A percentile compares a stretch with the other conserved stretches of the same genome.
phyloP scores from a whole-genome alignment of 2,113 vertebrate species.

The Pseudorectes ferrugineus region DNA sequence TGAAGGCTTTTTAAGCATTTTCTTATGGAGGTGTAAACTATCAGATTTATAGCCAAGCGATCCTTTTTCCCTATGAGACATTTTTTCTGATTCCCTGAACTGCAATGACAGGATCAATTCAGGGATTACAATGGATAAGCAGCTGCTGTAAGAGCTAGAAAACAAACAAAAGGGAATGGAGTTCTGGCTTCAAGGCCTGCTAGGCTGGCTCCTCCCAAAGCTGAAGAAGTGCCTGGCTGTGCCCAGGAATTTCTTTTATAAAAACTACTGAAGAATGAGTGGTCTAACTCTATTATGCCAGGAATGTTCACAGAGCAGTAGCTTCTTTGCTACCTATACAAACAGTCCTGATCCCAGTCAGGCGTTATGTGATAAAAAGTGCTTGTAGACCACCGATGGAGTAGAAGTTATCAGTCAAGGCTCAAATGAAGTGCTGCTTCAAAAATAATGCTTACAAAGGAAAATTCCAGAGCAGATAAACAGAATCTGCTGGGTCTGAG shows the following conservation, averaged over 20 bases:
- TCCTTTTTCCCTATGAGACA: neutral
- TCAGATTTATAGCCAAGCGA: conserved; percentile 30
- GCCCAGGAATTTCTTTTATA: conserved; percentile 21
- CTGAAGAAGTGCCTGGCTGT: neutral
- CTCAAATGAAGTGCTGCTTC: neutral
- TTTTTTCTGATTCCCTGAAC: conserved; percentile 42
- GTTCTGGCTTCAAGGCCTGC: neutral
- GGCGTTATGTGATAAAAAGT: neutral
- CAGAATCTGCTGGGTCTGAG: neutral
- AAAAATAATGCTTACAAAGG: neutral
- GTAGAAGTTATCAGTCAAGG: neutral
- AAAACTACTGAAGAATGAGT: conserved; percentile 6
- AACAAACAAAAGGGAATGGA: conserved; percentile 19
- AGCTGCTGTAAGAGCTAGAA: neutral
- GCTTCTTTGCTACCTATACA: neutral
- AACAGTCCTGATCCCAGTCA: neutral
- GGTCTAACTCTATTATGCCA: neutral
- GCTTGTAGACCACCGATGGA: neutral
- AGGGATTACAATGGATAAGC: conserved; percentile 33
- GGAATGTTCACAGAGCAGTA: conserved; percentile 11
- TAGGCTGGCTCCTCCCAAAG: neutral
- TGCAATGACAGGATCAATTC: conserved; percentile 40
- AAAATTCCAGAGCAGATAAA: conserved; percentile 11
- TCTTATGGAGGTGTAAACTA: neutral
- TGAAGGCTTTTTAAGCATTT: neutral